Percentiles rank a stretch among this genome's conserved stretches.
These are phyloP conservation scores for Zygothrica quintamaculata DNA, from an alignment of 2,888 invertebrate species.

Conservation along the genomic window DNA sequence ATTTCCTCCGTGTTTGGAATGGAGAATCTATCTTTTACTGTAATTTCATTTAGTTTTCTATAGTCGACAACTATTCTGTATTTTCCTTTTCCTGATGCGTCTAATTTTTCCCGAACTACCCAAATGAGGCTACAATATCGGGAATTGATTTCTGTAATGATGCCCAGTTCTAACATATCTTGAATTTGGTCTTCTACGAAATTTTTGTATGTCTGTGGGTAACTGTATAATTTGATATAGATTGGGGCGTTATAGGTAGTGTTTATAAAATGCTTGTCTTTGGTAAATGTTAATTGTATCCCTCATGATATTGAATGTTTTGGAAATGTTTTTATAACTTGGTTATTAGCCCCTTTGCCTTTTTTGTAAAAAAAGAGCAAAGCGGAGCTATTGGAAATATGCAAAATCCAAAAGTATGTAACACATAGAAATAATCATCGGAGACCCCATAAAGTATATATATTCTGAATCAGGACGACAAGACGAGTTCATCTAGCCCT, in stretches of 20 bases:
- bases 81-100: neutral
- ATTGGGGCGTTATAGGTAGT: conserved; percentile 15
- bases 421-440: no score
- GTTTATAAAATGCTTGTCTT: conserved; percentile 14
- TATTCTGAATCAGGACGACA: no score
- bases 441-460: no score
- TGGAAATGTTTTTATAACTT: conserved; percentile 10
- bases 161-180: conserved; percentile 46
- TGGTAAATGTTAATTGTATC: conserved; percentile 16
- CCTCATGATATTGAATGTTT: conserved; percentile 17
- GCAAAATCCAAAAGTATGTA: no score
- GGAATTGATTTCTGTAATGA: conserved; percentile 62
- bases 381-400: no score
- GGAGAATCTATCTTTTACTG: neutral
- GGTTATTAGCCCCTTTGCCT: no score
- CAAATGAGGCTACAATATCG: conserved; percentile 64
- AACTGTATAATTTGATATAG: conserved; percentile 12
- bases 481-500: no score
- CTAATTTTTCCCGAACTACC: conserved; percentile 69
- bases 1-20: neutral
- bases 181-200: conserved; percentile 33
- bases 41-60: neutral
- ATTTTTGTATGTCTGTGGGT: conserved; percentile 13
- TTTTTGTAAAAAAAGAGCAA: no score
- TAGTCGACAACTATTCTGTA: neutral